Evolutionary conservation across 2,888 invertebrate genomes (phyloP), one percentile per base, ranked within the genome.

Genomic region (Plebejus argus): DNA sequence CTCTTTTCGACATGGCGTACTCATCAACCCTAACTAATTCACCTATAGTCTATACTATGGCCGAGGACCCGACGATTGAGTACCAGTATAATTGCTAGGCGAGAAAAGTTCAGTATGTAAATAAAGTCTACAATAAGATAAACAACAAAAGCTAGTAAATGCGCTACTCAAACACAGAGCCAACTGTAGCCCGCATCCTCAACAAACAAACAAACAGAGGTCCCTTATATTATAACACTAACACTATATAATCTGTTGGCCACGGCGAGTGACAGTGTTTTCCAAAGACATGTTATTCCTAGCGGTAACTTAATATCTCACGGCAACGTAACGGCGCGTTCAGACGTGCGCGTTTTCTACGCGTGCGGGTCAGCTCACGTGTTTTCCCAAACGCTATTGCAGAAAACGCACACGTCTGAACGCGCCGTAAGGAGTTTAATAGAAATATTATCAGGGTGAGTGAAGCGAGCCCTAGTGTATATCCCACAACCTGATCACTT

Each of bases 181-280:
- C 18, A 66, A 76, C 66, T 61, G 61, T 18, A 28, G 66, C 76
- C 76, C 76, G 76, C 76, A 76, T 76, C 45, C 28, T 39, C 15
- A 39, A 61, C 76, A 39, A 76, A 61, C 58, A 76, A 76, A 76
- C 76, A 76, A 76, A 76, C 61, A 39, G 45, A 74, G 74, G 45
- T 75, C 53, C 75, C 33, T 35, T 56, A 75, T n/a, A 75, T 75
- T 75, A 75, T 75, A 75, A 56, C 53, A 75, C 33, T n/a, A n/a
- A 58, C 61, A 20, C 61, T 23, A 61, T 23, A 61, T 61, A 61
- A 23, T 61, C 61, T 61, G 18, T 1, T 23, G 10, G 8, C 0
- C 61, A 23, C 10, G 20, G 61, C 23, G 20, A 53, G 23, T 61
- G 61, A 12, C 12, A 20, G 12, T 61, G 23, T 61, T 61, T 61